Evolutionary conservation across 2,797 vertebrate genomes (phyloP).

Genomic region (Pachyuromys duprasi): DNA sequence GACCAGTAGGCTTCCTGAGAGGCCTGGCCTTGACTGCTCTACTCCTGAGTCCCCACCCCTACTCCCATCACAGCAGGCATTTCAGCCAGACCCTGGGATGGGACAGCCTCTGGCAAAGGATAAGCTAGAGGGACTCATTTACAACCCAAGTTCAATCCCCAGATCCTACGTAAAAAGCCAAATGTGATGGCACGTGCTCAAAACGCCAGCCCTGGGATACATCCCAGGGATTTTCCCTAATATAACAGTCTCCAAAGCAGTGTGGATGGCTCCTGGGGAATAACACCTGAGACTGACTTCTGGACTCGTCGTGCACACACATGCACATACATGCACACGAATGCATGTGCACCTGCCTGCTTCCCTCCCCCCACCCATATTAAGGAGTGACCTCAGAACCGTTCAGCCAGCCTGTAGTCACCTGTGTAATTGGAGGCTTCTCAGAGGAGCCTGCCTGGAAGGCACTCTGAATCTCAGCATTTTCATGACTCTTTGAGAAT

Average conservation of each 20-base stretch:
- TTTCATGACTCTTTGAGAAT: not conserved
- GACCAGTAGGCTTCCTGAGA: not conserved
- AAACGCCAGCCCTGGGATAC: not conserved
- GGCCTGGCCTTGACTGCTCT: not conserved
- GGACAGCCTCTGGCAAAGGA: not conserved
- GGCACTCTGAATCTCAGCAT: not conserved
- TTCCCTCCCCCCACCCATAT: not conserved
- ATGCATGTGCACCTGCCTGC: not conserved
- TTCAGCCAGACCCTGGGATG: not conserved
- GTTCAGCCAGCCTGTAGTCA: not conserved
- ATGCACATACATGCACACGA: not conserved
- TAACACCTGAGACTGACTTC: not conserved
- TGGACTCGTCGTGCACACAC: not conserved
- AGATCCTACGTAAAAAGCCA: not conserved
- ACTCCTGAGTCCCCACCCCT: not conserved
- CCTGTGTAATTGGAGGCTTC: not conserved
- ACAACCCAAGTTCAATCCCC: not conserved
- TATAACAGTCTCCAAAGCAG: not conserved
- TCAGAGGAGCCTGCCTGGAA: not conserved
- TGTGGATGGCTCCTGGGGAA: not conserved
- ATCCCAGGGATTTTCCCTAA: not conserved
- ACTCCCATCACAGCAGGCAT: not conserved
- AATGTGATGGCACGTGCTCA: not conserved
- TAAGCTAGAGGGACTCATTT: not conserved
- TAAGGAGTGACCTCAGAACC: not conserved